A percentile compares a stretch with the other conserved stretches of the same genome.
These are phyloP conservation scores for Drosophila kambysellisi DNA, from an alignment of 2,888 invertebrate genomes.

Conservation along the genomic window DNA sequence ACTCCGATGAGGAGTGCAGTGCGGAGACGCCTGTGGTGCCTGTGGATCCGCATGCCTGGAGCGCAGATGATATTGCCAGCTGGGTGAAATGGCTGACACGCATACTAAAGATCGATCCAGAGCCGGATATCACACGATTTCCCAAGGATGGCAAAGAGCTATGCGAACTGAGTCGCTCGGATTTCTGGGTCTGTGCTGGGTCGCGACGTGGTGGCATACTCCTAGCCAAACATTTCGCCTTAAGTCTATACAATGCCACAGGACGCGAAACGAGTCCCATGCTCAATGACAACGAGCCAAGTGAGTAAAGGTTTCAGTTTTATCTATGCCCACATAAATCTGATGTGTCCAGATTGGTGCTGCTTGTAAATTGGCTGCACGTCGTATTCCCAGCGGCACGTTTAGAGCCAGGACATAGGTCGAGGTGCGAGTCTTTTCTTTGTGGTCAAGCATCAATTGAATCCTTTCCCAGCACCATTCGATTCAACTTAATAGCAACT, in stretches of 20 bases:
- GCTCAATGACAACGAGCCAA: slow-evolving; percentile 86
- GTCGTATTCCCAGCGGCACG: slow-evolving; percentile 72
- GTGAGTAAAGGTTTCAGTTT: slow-evolving; percentile 73
- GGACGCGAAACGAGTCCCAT: slow-evolving; percentile 87
- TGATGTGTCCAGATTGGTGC: slow-evolving; percentile 60
- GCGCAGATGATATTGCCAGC: slow-evolving; percentile 86
- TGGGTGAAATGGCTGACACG: slow-evolving; percentile 88
- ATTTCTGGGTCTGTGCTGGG: slow-evolving; percentile 87
- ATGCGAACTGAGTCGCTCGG: slow-evolving; percentile 87
- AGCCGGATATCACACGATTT: slow-evolving; percentile 86
- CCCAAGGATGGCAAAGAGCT: slow-evolving; percentile 87
- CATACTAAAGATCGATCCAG: slow-evolving; percentile 87
- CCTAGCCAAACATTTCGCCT: slow-evolving; percentile 88
- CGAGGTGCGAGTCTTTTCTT: slow-evolving; percentile 32
- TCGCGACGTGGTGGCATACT: slow-evolving; percentile 86
- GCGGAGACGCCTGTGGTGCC: slow-evolving; percentile 76
- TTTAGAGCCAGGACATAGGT: slow-evolving; percentile 42
- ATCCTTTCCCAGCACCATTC: slow-evolving; percentile 56
- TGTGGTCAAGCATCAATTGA: slow-evolving; percentile 76
- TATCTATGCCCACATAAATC: slow-evolving; percentile 70
- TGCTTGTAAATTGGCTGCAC: slow-evolving; percentile 75
- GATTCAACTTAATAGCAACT: slow-evolving; percentile 68
- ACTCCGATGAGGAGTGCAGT: slow-evolving; percentile 45
- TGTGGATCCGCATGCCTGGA: slow-evolving; percentile 89
- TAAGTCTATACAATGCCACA: slow-evolving; percentile 87